Evolutionary conservation across 2,113 vertebrate species (phyloP), one percentile per base, ranked within the genome.

Genomic region (Calyptomena viridis): DNA sequence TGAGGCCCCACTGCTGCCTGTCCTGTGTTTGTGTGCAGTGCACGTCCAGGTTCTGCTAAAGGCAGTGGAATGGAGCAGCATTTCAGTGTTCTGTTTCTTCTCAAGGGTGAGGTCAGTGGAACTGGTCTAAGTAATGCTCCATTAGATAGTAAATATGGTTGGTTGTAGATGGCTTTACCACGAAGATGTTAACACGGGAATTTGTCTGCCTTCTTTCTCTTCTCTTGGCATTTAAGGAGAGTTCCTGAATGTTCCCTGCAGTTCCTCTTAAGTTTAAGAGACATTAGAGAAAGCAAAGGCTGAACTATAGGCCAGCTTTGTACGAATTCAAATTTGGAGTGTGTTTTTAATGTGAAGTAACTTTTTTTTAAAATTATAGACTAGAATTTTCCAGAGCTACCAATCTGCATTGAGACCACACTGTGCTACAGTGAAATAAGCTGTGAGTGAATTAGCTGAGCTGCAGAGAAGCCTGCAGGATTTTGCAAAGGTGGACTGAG

Each of bases 1-100:
- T 2, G 42, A 18, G 15, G 46, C 6, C 46, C 13, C 4, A 1
- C 52, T 76, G 27, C 16, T 0, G 0, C 79, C 64, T 16, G 1
- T 56, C 27, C 49, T 58, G 25, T 66, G 60, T 30, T 35, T 3
- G 3, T 58, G 46, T 60, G 68, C 19, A n/a, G 11, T n/a, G 37
- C 0, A 0, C 5, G 37, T 31, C 67, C 56, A 39, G 8, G 8
- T 55, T 56, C 75, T 92, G 72, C 64, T 59, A 21, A 72, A 89
- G 55, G 64, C 59, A 59, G 33, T 20, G 18, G 71, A 74, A 75
- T 6, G 55, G 13, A 77, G 6, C 33, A 50, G 52, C 12, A 12
- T 82, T 59, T 79, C 82, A 42, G 66, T 42, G 35, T 11, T 66
- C 73, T 58, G 2, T 47, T 88, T 33, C 69, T 39, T 71, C 15